Evolutionary conservation across 1,140 invertebrate genomes (phyloP).

Genomic region (Diachasmimorpha longicaudata): DNA sequence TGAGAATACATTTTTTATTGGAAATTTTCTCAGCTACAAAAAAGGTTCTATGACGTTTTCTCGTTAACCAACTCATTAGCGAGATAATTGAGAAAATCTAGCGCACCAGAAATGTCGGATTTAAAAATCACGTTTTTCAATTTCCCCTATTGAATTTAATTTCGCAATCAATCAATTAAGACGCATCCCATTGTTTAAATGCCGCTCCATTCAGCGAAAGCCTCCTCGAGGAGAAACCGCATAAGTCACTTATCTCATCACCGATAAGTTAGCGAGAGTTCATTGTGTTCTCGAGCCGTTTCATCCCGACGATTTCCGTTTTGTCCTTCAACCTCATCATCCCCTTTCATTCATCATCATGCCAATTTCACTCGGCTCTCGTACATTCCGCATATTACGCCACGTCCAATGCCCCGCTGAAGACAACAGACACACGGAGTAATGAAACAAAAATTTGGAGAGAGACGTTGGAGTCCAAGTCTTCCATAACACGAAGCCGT

Average conservation of each 20-base stretch:
- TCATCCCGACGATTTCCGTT: not conserved
- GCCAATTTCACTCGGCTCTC: not conserved
- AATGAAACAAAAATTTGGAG: not conserved
- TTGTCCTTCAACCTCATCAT: not conserved
- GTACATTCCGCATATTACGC: not conserved
- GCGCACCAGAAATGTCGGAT: too few species aligned
- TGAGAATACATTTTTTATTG: too few species aligned
- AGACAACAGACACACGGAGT: not conserved
- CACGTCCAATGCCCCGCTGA: not conserved
- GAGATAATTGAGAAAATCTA: too few species aligned
- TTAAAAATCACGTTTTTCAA: too few species aligned
- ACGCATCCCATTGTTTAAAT: too few species aligned
- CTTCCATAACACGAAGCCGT: not conserved
- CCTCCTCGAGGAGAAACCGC: too few species aligned
- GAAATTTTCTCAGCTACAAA: too few species aligned
- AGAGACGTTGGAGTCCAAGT: constrained; percentile 5
- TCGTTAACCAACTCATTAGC: too few species aligned
- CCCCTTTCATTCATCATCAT: not conserved
- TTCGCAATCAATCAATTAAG: too few species aligned
- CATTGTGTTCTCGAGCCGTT: not conserved
- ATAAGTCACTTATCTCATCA: not conserved
- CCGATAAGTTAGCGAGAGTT: not conserved
- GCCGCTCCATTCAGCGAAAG: too few species aligned
- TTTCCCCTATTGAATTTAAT: too few species aligned
- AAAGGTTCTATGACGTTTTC: too few species aligned